A percentile compares a stretch with the other conserved stretches of the same genome.
Evolutionary conservation across 2,113 vertebrate genomes (phyloP).

Genomic region (Chelonoidis abingdonii): DNA sequence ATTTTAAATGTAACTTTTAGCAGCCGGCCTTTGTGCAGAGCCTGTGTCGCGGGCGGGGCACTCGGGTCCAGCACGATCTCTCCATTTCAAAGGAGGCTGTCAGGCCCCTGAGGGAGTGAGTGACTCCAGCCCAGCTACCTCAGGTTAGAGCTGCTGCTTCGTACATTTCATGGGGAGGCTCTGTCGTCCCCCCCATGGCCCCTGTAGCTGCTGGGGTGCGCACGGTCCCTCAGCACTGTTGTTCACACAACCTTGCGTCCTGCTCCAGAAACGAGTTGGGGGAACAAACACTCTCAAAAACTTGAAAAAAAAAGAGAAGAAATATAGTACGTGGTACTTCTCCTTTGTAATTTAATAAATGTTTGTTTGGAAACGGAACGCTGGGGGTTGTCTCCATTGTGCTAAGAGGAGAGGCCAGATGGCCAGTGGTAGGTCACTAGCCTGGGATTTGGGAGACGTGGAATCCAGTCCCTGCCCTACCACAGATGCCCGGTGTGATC

Average conservation of each 20-base stretch:
- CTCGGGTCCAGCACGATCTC: not conserved
- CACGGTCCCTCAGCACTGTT: not conserved
- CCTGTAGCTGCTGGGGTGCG: not conserved
- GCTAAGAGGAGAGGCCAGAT: not conserved
- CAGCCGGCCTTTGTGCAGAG: not conserved
- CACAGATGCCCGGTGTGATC: no score
- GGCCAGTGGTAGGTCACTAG: no score
- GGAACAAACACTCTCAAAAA: conserved; percentile 69
- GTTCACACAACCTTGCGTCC: not conserved
- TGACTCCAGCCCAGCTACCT: conserved; percentile 68
- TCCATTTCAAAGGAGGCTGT: not conserved
- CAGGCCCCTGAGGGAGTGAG: not conserved
- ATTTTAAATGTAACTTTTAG: not conserved
- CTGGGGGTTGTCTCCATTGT: not conserved
- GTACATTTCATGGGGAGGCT: not conserved
- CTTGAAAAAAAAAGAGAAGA: conserved; percentile 67
- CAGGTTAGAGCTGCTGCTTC: conserved; percentile 15
- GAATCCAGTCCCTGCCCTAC: not conserved
- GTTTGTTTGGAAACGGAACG: conserved; percentile 51
- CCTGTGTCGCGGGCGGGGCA: not conserved
- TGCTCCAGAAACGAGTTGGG: conserved; percentile 26
- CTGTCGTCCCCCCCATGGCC: rapidly evolving
- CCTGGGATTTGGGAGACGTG: not conserved
- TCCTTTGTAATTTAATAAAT: conserved; percentile 74
- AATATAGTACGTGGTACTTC: conserved; percentile 54